Evolutionary conservation across 2,113 vertebrate genomes (phyloP).

Genomic region (Malurus elegans): DNA sequence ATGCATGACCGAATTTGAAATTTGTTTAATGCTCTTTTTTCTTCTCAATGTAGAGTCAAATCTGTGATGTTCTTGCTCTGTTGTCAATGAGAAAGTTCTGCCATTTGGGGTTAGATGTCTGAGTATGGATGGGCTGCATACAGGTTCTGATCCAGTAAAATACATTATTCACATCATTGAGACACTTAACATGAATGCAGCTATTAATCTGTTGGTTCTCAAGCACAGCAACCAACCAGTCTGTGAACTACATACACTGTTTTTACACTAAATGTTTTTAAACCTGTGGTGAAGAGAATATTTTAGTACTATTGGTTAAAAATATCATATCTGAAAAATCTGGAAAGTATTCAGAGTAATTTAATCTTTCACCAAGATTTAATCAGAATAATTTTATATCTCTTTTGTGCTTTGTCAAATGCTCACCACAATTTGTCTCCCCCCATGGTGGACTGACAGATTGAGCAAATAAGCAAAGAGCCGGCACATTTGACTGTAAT

Average conservation of each 20-base stretch:
- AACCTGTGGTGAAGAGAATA: slow-evolving; percentile 1
- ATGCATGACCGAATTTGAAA: neutral
- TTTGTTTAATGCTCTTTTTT: neutral
- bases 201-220: neutral
- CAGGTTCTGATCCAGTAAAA: neutral
- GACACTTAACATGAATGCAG: neutral
- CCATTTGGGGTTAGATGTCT: neutral
- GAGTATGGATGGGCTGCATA: neutral
- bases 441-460: slow-evolving; percentile 66
- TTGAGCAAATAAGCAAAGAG: slow-evolving; percentile 70
- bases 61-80: neutral
- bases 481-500: slow-evolving; percentile 67
- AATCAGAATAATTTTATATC: slow-evolving; percentile 74
- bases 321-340: slow-evolving; percentile 55
- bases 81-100: neutral
- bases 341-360: slow-evolving; percentile 66
- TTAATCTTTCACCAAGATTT: slow-evolving; percentile 77
- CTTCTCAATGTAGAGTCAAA: neutral
- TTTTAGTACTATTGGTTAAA: slow-evolving; percentile 56
- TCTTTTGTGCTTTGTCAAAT: slow-evolving; percentile 75
- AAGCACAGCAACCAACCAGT: neutral
- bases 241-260: neutral
- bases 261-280: slow-evolving; percentile 15
- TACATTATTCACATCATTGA: neutral
- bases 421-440: slow-evolving; percentile 70